Conservation (phyloP, 2,797 vertebrate genomes). For the Halcyon chelicuti region DNA sequence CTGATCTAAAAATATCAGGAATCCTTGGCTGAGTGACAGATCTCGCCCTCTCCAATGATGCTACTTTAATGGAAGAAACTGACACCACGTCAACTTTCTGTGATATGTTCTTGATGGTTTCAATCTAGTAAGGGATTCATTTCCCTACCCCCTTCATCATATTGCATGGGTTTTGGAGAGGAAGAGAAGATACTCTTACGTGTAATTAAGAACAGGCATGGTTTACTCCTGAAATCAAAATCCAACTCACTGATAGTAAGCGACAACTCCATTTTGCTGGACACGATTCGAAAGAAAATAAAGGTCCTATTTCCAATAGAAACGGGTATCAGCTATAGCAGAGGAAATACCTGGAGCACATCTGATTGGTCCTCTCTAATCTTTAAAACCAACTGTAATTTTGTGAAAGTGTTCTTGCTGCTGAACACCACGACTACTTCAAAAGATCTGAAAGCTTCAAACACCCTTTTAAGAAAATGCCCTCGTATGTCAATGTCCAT, state of each 20-base stretch:
- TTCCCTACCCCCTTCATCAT: not conserved
- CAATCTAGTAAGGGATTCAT: not conserved
- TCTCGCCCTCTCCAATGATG: not conserved
- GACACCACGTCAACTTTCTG: not conserved
- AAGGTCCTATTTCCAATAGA: not conserved
- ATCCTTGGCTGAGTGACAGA: not conserved
- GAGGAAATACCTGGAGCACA: not conserved
- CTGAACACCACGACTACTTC: not conserved
- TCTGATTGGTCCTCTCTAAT: not conserved
- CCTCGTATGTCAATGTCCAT: not conserved
- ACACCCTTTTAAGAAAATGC: not conserved
- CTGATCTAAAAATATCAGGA: not conserved
- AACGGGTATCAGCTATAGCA: not conserved
- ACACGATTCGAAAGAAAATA: not conserved
- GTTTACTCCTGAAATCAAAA: not conserved
- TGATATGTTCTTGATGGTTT: not conserved
- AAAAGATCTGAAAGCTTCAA: not conserved
- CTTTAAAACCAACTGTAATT: not conserved
- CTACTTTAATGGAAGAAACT: not conserved
- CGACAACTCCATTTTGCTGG: not conserved
- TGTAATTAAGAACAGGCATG: not conserved
- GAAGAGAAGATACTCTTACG: not conserved
- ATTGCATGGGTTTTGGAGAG: not conserved
- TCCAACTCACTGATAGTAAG: not conserved
- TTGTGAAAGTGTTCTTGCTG: not conserved